Evolutionary conservation across 1,140 invertebrate species (phyloP).

Genomic region (Coboldia fuscipes): DNA sequence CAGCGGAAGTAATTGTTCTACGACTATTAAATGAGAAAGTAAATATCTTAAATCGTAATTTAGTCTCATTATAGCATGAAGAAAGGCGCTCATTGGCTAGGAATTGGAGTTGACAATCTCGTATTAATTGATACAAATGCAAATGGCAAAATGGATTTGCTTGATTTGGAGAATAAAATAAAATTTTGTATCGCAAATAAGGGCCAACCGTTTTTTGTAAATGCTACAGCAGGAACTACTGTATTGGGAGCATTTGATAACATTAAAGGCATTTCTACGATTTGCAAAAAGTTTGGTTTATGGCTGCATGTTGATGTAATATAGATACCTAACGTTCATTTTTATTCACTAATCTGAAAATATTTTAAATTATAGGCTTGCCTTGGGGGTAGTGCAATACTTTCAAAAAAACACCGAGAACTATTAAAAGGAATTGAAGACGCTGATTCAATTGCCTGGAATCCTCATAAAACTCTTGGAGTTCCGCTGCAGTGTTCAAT

Average conservation of each 20-base stretch:
- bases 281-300: slow-evolving; percentile 35
- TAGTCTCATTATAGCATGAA: slow-evolving; percentile 72
- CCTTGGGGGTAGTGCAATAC: slow-evolving; percentile 46
- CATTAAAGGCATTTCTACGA: slow-evolving; percentile 42
- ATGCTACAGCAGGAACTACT: slow-evolving; percentile 52
- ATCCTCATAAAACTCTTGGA: slow-evolving; percentile 83
- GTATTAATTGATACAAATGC: slow-evolving; percentile 42
- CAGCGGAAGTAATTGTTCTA: slow-evolving; percentile 40
- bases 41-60: not conserved
- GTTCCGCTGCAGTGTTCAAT: slow-evolving; percentile 72
- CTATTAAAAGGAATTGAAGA: slow-evolving; percentile 12
- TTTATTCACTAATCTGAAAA: not conserved
- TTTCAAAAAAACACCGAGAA: slow-evolving; percentile 10
- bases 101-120: slow-evolving; percentile 56
- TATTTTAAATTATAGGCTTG: slow-evolving; percentile 33
- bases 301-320: slow-evolving; percentile 77
- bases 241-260: slow-evolving; percentile 73
- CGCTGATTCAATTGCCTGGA: slow-evolving; percentile 70
- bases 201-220: slow-evolving; percentile 40
- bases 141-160: slow-evolving; percentile 36
- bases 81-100: slow-evolving; percentile 59
- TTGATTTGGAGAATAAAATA: slow-evolving; percentile 32
- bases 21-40: not conserved
- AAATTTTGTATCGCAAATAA: slow-evolving; percentile 21
- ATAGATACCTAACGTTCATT: slow-evolving; percentile 3